Evolutionary conservation across 2,888 invertebrate species (phyloP).

Genomic region (Pasiphila rectangulata): DNA sequence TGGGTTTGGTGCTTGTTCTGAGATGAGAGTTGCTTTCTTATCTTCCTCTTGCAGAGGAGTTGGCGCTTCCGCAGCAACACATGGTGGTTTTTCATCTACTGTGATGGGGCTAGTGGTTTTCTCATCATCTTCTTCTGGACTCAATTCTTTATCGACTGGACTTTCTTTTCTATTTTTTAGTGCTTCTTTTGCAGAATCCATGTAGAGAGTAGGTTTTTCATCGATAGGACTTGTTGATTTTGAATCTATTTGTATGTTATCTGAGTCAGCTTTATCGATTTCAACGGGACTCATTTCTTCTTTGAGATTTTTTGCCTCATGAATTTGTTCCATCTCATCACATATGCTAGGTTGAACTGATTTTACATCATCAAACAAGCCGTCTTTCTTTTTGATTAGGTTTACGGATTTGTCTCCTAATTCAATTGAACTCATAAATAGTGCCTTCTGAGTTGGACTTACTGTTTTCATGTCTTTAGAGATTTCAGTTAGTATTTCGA

Average conservation of each 20-base stretch:
- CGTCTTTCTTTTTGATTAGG: not conserved
- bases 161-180: not conserved
- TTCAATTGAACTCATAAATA: not conserved
- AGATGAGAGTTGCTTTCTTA: not conserved
- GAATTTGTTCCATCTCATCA: constrained; percentile 10
- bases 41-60: constrained; percentile 2
- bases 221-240: constrained; percentile 7
- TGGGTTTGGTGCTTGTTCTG: not conserved
- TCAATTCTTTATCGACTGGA: constrained; percentile 9
- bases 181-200: no score
- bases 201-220: constrained; percentile 5
- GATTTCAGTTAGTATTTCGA: no score
- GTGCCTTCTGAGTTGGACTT: not conserved
- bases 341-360: constrained; percentile 8
- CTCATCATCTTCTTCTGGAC: constrained; percentile 22
- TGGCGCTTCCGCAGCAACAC: constrained; percentile 9
- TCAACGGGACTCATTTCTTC: not conserved
- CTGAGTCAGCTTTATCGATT: not conserved
- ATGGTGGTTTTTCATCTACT: constrained; percentile 19
- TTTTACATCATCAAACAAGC: not conserved
- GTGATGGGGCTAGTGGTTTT: constrained; percentile 20
- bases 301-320: not conserved
- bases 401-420: not conserved
- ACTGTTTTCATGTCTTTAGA: not conserved
- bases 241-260: not conserved